These are phyloP conservation scores for cattle (Bos taurus) DNA, from an alignment of 2,113 vertebrate genomes.

Conservation along the genomic window ARS-UCD2.0 NC_037330.1:26903001-26903500, in stretches of 20 bases:
- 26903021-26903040: accelerated
- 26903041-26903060: accelerated
- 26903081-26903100: accelerated
- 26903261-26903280: neutral
- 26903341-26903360: accelerated
- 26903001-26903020: accelerated
- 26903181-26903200: conserved; percentile 92
- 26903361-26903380: neutral
- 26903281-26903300: neutral
- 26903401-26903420: no score
- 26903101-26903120: conserved; percentile 95
- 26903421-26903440: accelerated
- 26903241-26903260: conserved; percentile 72
- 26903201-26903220: conserved; percentile 94
- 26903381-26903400: neutral
- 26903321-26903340: neutral
- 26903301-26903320: neutral
- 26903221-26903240: conserved; percentile 97
- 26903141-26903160: conserved; percentile 96
- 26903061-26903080: accelerated
- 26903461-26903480: neutral
- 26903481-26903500: accelerated
- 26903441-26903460: no score
- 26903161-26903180: conserved; percentile 98
- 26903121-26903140: conserved; percentile 95